These are phyloP conservation scores for Xiphorhynchus elegans DNA, from an alignment of 2,113 vertebrate species.

Conservation along the genomic window DNA sequence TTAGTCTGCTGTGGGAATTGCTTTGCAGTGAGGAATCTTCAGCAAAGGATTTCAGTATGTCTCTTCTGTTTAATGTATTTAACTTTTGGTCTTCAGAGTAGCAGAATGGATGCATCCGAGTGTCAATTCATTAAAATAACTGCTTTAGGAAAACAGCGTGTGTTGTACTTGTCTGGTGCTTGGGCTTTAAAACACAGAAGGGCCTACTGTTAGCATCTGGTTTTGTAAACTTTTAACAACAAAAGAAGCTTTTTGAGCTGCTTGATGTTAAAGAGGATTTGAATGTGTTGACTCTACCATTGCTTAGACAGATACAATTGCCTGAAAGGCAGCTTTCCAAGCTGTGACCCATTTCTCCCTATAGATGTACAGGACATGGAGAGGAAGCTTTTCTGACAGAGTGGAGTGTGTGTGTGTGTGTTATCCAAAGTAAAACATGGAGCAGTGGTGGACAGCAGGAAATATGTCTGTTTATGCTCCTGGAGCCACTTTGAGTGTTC, in stretches of 20 bases:
- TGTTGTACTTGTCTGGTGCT: not conserved
- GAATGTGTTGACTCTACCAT: not conserved
- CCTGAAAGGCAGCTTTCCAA: not conserved
- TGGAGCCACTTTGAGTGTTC: not conserved
- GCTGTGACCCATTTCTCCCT: not conserved
- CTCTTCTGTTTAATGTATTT: not conserved
- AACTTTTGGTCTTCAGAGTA: not conserved
- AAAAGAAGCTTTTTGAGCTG: not conserved
- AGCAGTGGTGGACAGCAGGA: not conserved
- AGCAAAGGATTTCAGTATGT: not conserved
- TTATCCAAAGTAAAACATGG: not conserved
- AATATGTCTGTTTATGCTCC: rapidly evolving
- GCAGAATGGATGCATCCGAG: not conserved
- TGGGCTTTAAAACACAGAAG: not conserved
- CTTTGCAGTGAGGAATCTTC: not conserved
- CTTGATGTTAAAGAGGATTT: not conserved
- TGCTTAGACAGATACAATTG: not conserved
- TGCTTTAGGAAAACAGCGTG: rapidly evolving
- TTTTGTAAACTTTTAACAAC: not conserved
- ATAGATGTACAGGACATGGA: not conserved
- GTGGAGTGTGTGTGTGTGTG: not conserved
- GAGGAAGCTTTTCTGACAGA: not conserved
- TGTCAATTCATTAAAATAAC: constrained; percentile 14
- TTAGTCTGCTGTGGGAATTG: not conserved
- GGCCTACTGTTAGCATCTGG: not conserved